These are phyloP conservation scores for Emydoidea blandingii DNA, from an alignment of 2,797 vertebrate genomes.

Conservation along the genomic window DNA sequence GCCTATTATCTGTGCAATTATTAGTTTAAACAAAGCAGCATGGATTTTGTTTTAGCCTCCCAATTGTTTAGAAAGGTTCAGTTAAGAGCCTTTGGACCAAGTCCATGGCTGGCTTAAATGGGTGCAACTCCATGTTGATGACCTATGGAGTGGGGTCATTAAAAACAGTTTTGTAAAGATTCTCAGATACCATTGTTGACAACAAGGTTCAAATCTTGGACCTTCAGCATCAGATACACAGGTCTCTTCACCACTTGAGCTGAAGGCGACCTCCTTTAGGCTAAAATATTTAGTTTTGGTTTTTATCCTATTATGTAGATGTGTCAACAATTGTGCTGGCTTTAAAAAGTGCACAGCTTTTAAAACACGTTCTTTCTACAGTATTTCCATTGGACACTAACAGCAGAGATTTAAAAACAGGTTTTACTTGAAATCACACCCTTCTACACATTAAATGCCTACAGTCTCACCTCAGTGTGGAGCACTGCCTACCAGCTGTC, in stretches of 20 bases:
- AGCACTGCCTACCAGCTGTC: conserved; percentile 17
- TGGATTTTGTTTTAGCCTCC: conserved; percentile 19
- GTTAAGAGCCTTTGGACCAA: conserved; percentile 34
- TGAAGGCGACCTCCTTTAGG: not conserved
- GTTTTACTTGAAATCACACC: conserved; percentile 29
- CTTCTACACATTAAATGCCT: conserved; percentile 35
- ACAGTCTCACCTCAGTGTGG: conserved; percentile 27
- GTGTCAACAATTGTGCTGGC: not conserved
- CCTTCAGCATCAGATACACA: not conserved
- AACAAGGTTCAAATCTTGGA: not conserved
- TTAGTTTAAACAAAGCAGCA: conserved; percentile 10
- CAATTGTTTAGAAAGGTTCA: conserved; percentile 37
- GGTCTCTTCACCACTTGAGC: not conserved
- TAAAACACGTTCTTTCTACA: not conserved
- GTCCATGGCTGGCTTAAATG: not conserved
- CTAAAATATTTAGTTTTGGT: conserved; percentile 2
- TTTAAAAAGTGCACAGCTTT: not conserved
- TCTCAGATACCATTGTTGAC: not conserved
- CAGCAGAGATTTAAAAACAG: conserved; percentile 41
- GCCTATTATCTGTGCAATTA: conserved; percentile 8
- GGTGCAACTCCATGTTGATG: not conserved
- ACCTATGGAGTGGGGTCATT: not conserved
- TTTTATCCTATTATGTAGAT: not conserved
- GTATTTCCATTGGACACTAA: conserved; percentile 7
- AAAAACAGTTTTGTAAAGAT: not conserved